Base-by-base conservation (phyloP, 2,113 vertebrate species). In the Chloroceryle aenea region DNA sequence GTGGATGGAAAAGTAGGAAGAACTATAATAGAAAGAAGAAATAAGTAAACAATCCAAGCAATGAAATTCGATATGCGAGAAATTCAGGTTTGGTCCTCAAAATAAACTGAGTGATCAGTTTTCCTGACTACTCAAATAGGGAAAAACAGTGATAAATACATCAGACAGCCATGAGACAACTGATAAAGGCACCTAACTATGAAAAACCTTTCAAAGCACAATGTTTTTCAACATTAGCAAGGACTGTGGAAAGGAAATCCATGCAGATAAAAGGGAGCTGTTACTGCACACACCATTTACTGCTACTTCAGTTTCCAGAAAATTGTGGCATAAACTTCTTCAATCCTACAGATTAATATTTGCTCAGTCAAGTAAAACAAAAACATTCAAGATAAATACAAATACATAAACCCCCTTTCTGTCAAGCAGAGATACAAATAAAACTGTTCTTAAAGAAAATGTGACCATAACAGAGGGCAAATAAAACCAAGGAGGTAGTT, bases 341-440 rank as follows among this genome's bases (percentile, higher is more conserved):
- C 87, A 62, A 74, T 45, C 21, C 26, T 84, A 21, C 38, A 92
- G 42, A 69, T 69, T 17, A 92, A 17, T 68, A 89, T 68, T 93
- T 94, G 78, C 40, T 61, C 30, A 47, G 17, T 43, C 43, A 52
- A 95, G 81, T 72, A 71, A 93, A 97, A 93, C 56, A 63, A 75
- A 89, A 82, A 40, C 21, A 78, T 47, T 61, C 34, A 66, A 81
- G 34, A 68, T 68, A 86, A 85, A 87, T 32, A 50, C 1, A 0
- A 64, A 9, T 34, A 62, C 50, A 89, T 68, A 32, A 83, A 79
- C 4, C 1, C 25, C 29, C 34, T 89, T 73, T 45, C 38, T 58
- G 73, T 56, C 68, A 86, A 69, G 17, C 4, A 69, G 26, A 78
- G 47, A 62, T 82, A 89, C 10, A 94, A 92, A 92, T 48, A 82